phyloP scores from a whole-genome alignment of 2,888 invertebrate species.

The Notocelia uddmanniana region DNA sequence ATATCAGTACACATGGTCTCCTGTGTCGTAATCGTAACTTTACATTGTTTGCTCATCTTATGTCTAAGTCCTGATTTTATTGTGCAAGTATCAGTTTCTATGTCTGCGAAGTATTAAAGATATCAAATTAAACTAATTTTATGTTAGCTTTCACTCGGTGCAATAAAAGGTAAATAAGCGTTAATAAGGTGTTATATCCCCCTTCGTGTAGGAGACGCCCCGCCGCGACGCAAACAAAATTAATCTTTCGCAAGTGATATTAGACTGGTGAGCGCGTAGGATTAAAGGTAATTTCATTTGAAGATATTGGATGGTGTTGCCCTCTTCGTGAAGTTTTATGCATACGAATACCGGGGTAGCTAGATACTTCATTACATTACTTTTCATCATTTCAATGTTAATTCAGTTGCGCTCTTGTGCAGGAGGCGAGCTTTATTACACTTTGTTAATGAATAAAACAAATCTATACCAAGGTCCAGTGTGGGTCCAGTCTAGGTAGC shows the following conservation, averaged over 20 bases:
- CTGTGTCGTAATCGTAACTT: no score
- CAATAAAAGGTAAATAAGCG: constrained; percentile 21
- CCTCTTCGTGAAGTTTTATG: neutral
- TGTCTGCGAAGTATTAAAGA: neutral
- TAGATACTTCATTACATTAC: no score
- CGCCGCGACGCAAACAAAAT: constrained; percentile 30
- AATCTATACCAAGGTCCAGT: no score
- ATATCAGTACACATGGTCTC: no score
- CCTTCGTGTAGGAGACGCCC: constrained; percentile 17
- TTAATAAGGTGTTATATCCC: constrained; percentile 27
- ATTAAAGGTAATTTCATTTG: constrained; percentile 32
- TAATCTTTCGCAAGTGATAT: constrained; percentile 30
- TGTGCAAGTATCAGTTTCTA: no score
- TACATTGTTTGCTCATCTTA: no score
- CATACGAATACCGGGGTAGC: neutral
- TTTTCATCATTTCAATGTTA: no score
- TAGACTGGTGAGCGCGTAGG: constrained; percentile 17
- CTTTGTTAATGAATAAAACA: no score
- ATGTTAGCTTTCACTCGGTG: neutral
- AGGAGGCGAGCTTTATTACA: no score
- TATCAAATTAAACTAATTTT: constrained; percentile 5
- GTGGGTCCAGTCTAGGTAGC: no score
- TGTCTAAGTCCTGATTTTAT: neutral
- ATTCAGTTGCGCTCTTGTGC: no score
- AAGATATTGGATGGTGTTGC: constrained; percentile 21